Evolutionary conservation across 1,140 invertebrate genomes (phyloP), one percentile per base, ranked within the genome.

Genomic region (Brachionus asplanchnoidis): DNA sequence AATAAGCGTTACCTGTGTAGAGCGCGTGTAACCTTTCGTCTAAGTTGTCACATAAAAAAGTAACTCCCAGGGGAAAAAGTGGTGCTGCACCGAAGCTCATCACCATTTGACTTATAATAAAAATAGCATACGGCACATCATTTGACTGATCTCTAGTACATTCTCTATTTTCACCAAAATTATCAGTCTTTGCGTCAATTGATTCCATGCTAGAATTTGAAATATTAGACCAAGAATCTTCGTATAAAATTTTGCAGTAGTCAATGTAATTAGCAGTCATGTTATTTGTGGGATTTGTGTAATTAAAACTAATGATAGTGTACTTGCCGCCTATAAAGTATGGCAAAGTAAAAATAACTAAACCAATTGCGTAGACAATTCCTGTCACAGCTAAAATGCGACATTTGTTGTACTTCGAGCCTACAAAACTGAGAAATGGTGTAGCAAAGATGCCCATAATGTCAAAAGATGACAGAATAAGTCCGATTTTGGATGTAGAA

Each of bases 1-100:
- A 23, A 28, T 36, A 11, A 68, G 8, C 23, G 32, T 73, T 73
- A 87, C 87, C 87, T 40, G 87, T 77, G 56, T 87, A 88, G 11
- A 88, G 20, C 1, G 87, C 85, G 11, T 86, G 87, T 3, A 85
- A 78, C 36, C 85, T 85, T 11, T 86, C 75, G 7, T 84, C 85
- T 6, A 87, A 85, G 82, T 87, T 87, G 65, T 87, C 87, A 50
- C 86, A 86, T 12, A 88, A 85, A 79, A 87, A 88, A 6, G 87
- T 87, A 65, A 86, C 85, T 60, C 86, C 87, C 1, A 87, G 78
- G 4, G 87, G 86, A 83, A 87, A 88, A 46, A 87, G 83, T 2
- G 87, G 87, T 8, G 86, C 86, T 40, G 87, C 86, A 4, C 87
- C 87, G 44, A 87, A 46, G 50, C 87, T 87, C 75, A 87, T 86